Evolutionary conservation across 2,797 vertebrate genomes (phyloP), one percentile per base, ranked within the genome.

Genomic region (Peromyscus nudipes): DNA sequence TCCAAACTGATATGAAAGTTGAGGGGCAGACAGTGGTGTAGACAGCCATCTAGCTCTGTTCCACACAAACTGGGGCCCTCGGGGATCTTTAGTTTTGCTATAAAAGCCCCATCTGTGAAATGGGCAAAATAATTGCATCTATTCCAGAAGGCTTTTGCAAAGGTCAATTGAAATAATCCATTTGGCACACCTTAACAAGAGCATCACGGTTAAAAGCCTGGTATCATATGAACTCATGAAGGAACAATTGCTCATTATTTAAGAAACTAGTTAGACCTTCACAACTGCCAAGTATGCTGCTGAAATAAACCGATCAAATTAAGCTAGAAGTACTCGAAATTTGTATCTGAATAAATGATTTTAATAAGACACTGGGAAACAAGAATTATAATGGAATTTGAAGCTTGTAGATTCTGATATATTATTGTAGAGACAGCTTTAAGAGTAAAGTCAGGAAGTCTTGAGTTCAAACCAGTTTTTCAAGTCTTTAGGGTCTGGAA

Each of bases 341-440:
- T 64, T 89, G 52, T 49, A 25, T 64, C 75, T 79, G 87, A 90
- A 81, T 13, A 88, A 43, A 60, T 90, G 46, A 69, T 57, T 94
- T 93, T 93, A 96, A 83, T 46, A 34, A 13, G 71, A 77, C 40
- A 81, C 46, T 77, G 71, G 12, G 4, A 31, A 91, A 79, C 2
- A 92, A 89, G 52, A 83, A 95, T 91, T 55, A 73, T 37, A 87
- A 96, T 94, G 37, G 14, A 91, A 80, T 65, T 84, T 43, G 27
- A 92, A 96, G 34, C 27, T 49, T 14, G 31, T 27, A 29, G 31
- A 60, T 84, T 91, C 21, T 19, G 27, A 67, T 13, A 52, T 46
- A 77, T 34, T 87, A 64, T 90, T 91, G 65, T 89, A 79, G 89
- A 46, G 69, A 96, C 65, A 88, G 71, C 21, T 89, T 92, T 77